Percentiles rank a stretch among this genome's conserved stretches.
phyloP scores from a whole-genome alignment of 2,888 invertebrate genomes.

The Zonitis immaculata region DNA sequence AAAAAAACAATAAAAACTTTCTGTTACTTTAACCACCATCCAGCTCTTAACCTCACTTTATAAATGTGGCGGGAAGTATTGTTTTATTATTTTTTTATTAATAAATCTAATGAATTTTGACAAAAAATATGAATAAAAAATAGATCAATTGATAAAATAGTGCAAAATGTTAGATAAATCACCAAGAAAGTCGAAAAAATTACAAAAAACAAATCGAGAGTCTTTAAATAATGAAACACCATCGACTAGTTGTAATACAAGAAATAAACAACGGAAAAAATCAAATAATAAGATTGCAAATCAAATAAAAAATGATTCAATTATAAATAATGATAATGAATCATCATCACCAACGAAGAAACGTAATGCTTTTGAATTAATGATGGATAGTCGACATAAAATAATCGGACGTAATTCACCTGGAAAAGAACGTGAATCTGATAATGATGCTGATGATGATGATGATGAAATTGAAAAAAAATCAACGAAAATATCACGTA shows the following conservation, averaged over 20 bases:
- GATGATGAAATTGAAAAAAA: conserved; percentile 19
- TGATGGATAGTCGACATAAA: conserved; percentile 65
- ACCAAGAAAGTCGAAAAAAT: background rate
- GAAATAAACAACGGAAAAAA: background rate
- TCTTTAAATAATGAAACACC: background rate
- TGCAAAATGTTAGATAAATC: background rate
- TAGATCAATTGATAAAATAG: background rate
- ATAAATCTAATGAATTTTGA: background rate
- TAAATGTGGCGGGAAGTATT: background rate
- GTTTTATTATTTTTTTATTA: background rate
- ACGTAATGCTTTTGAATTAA: conserved; percentile 58
- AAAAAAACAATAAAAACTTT: too few relatives aligned
- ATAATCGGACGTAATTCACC: conserved; percentile 60
- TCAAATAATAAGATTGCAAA: conserved; percentile 6
- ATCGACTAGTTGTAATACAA: background rate
- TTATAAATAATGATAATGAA: conserved; percentile 4
- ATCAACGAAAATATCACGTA: conserved; percentile 45
- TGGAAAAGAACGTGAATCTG: conserved; percentile 52
- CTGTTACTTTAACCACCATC: too few relatives aligned
- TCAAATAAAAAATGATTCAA: background rate
- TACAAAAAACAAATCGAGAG: background rate
- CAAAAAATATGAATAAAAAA: background rate
- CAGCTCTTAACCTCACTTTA: background rate
- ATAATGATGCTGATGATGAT: conserved; percentile 12
- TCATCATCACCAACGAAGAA: conserved; percentile 7